Percentiles rank a stretch among this genome's conserved stretches.
These are phyloP conservation scores for Cliona cf. orientalis DNA, from an alignment of 37 sponge, comb jelly and placozoan genomes.

Conservation along the genomic window DNA sequence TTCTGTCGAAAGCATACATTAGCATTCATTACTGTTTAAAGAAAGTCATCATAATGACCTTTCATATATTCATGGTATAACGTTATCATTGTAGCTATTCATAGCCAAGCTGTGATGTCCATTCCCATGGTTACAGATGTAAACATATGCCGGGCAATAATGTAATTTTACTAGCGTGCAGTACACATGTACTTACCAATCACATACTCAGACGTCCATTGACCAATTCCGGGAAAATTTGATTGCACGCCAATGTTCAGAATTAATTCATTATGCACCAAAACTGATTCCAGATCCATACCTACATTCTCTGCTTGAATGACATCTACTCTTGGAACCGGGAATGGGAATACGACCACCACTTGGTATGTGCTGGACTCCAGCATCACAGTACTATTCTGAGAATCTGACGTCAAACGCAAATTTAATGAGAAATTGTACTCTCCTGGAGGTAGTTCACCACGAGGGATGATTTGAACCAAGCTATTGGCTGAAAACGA, in stretches of 20 bases:
- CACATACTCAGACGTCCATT: conserved; percentile 30
- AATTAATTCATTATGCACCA: conserved; percentile 5
- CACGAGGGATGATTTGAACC: conserved; percentile 1
- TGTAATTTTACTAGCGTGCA: too few relatives aligned
- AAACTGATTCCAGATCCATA: not conserved
- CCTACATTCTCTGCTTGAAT: not conserved
- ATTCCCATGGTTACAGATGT: too few relatives aligned
- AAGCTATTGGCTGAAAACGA: not conserved
- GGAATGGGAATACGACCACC: conserved; percentile 7
- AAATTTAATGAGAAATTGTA: conserved; percentile 22
- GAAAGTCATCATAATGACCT: too few relatives aligned
- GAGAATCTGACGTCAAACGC: not conserved
- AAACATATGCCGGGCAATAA: too few relatives aligned
- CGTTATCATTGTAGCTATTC: too few relatives aligned
- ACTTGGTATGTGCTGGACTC: conserved; percentile 9
- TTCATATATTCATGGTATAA: too few relatives aligned
- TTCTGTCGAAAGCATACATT: too few relatives aligned
- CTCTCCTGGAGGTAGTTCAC: conserved; percentile 14
- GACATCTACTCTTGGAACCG: conserved; percentile 1
- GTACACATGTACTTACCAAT: conserved; percentile 4
- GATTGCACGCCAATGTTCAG: conserved; percentile 4
- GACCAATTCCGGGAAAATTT: not conserved
- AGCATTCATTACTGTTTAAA: too few relatives aligned
- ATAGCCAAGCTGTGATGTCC: too few relatives aligned
- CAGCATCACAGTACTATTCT: not conserved